Evolutionary conservation across 2,113 vertebrate genomes (phyloP).

Genomic region (Noctilio leporinus): DNA sequence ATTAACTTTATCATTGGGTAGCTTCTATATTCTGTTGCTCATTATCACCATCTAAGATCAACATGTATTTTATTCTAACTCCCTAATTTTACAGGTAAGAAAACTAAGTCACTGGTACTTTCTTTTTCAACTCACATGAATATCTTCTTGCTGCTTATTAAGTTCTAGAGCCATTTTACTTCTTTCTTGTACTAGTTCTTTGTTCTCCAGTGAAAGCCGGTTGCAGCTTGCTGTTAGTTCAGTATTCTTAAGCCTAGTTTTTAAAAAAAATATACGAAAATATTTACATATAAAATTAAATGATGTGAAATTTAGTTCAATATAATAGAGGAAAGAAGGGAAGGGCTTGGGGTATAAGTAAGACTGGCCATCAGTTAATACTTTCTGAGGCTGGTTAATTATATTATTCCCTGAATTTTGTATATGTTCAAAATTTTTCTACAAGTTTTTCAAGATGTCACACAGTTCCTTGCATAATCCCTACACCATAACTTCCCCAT

Average conservation of each 20-base stretch:
- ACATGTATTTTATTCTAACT: neutral
- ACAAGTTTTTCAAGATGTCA: slow-evolving; percentile 8
- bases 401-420: neutral
- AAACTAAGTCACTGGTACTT: slow-evolving; percentile 35
- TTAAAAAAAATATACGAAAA: slow-evolving; percentile 55
- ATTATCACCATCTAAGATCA: slow-evolving; percentile 17
- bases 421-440: slow-evolving; percentile 18
- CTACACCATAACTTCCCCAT: neutral
- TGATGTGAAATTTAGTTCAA: slow-evolving; percentile 24
- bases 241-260: slow-evolving; percentile 80
- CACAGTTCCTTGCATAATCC: neutral
- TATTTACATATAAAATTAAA: slow-evolving; percentile 25
- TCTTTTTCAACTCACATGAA: slow-evolving; percentile 78
- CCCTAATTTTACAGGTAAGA: neutral
- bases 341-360: neutral
- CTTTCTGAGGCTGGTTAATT: slow-evolving; percentile 22
- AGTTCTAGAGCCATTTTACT: slow-evolving; percentile 69
- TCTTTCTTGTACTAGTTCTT: slow-evolving; percentile 76
- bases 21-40: neutral
- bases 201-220: slow-evolving; percentile 83
- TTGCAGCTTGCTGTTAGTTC: slow-evolving; percentile 76
- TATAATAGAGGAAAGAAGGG: slow-evolving; percentile 6
- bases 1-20: neutral
- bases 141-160: slow-evolving; percentile 77
- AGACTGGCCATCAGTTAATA: neutral